Conservation (phyloP, 1,140 invertebrate species). For the Campoletis sonorensis region DNA sequence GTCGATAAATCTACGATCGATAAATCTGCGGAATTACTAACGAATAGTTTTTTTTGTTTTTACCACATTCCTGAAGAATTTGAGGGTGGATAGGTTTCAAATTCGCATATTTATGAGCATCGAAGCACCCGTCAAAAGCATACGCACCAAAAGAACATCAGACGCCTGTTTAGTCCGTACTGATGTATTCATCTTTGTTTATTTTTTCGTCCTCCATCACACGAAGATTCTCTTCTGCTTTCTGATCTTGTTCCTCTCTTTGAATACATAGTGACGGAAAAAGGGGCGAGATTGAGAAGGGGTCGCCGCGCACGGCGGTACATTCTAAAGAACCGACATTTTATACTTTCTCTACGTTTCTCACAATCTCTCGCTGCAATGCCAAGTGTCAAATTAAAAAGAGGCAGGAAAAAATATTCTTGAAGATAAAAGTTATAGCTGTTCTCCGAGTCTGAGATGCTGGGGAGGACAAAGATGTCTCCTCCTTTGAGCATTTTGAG, state of each 20-base stretch:
- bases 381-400: conserved; percentile 54
- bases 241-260: conserved; percentile 50
- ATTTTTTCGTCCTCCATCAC: not conserved
- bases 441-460: not conserved
- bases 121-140: too few species aligned
- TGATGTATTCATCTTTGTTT: not conserved
- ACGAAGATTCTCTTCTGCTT: conserved; percentile 33
- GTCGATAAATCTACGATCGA: too few species aligned
- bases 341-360: not conserved
- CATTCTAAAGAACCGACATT: not conserved
- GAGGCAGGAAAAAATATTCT: not conserved
- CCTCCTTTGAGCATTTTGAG: conserved; percentile 51
- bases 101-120: conserved; percentile 19
- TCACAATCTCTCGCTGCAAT: not conserved
- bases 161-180: not conserved
- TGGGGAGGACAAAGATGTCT: conserved; percentile 3
- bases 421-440: not conserved
- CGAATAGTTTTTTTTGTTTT: not conserved
- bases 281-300: not conserved
- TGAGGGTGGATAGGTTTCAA: not conserved
- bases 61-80: not conserved
- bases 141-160: not conserved
- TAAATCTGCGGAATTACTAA: not conserved
- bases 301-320: not conserved
- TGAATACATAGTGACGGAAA: conserved; percentile 41